Evolutionary conservation across 2,888 invertebrate genomes (phyloP), one percentile per base, ranked within the genome.

Genomic region (Willowsia nigromaculata): DNA sequence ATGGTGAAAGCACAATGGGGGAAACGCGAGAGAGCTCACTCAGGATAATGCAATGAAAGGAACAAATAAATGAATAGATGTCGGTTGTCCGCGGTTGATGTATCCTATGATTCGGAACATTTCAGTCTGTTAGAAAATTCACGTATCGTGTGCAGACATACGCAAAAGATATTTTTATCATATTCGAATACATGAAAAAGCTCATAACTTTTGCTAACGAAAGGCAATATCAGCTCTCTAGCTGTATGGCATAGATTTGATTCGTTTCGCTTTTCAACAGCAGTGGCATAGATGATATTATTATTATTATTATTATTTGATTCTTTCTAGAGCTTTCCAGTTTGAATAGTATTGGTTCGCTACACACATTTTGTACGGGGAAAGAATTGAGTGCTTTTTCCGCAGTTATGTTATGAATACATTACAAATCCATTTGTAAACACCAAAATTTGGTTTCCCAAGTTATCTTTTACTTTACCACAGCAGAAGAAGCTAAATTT

Each of bases 361-460:
- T 11, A 4, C 25, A 59, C 56, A 59, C 56, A 59, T 1, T 1
- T 7, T 59, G 56, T 13, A 56, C 56, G 22, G 4, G 4, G 15
- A 1, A 65, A 33, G n/a, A 65, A 33, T 33, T 33, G 15, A 25
- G 33, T 11, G 22, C 43, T 25, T 13, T 71, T 22, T 11, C 37
- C 59, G 33, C 15, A 68, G 40, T 71, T 37, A 43, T 71, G 22
- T n/a, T 43, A 71, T 43, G 71, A 71, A 71, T 43, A 71, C 40
- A 71, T 71, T 71, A 71, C 71, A 43, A 71, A 71, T 71, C 71
- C 71, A 71, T 71, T 71, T 71, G 43, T 15, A 71, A 71, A 40
- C 71, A 37, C 43, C 33, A 33, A n/a, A 71, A 43, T 71, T 30
- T 22, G 25, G 9, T 71, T 18, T 40, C 25, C 13, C 40, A 43